Conservation (phyloP, 2,797 vertebrate species). For the Coregonus sp. region DNA sequence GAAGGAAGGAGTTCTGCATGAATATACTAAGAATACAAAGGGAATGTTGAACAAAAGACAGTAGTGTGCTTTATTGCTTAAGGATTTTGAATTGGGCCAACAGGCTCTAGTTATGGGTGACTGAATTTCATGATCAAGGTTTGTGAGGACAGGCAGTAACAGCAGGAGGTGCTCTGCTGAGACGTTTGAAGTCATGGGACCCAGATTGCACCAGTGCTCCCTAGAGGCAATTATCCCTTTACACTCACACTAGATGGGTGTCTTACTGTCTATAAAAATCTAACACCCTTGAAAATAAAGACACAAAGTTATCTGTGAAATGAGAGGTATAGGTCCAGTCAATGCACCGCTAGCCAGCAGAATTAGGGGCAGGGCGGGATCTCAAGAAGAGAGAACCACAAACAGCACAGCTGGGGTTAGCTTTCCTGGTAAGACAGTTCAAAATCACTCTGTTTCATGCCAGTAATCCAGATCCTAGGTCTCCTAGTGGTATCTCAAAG, state of each 20-base stretch:
- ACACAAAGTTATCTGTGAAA: conserved; percentile 17
- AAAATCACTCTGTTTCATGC: conserved; percentile 33
- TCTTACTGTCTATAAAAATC: conserved; percentile 33
- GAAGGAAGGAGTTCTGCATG: conserved; percentile 42
- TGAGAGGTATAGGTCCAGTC: conserved; percentile 11
- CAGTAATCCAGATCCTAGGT: conserved; percentile 13
- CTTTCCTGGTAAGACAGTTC: conserved; percentile 14
- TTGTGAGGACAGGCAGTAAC: conserved; percentile 42
- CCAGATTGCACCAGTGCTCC: conserved; percentile 42
- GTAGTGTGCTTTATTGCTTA: conserved; percentile 44
- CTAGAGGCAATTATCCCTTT: conserved; percentile 50
- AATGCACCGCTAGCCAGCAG: neutral
- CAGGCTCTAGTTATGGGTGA: conserved; percentile 35
- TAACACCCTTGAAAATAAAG: conserved; percentile 7
- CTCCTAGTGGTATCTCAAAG: neutral
- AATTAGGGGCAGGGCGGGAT: neutral
- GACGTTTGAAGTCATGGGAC: conserved; percentile 61
- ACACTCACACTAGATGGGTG: conserved; percentile 40
- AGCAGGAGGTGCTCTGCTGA: conserved; percentile 50
- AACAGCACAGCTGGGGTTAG: conserved; percentile 6
- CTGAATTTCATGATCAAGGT: conserved; percentile 62
- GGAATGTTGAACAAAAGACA: conserved; percentile 53
- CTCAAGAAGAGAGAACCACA: conserved; percentile 2
- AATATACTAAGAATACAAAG: conserved; percentile 46
- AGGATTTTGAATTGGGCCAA: conserved; percentile 49